These are phyloP conservation scores for Nemoura dubitans DNA, from an alignment of 2,888 invertebrate species.

Conservation along the genomic window DNA sequence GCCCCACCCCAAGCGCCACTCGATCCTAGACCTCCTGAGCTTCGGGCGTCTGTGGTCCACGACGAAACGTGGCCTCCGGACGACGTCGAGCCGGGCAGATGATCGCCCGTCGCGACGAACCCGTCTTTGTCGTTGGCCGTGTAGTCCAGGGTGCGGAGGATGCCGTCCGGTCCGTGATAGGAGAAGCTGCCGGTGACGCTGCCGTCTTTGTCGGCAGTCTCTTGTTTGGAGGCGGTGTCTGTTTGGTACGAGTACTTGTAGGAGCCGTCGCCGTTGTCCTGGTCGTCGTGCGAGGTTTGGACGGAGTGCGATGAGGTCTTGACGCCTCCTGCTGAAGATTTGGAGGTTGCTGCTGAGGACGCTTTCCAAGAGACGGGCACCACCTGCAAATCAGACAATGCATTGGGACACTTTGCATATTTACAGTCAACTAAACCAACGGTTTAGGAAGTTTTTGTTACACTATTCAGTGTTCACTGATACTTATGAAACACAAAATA, in stretches of 20 bases:
- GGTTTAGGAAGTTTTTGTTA: too few species aligned
- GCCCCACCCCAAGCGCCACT: neutral
- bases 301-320: neutral
- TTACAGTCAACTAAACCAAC: too few species aligned
- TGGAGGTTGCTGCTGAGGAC: neutral
- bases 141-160: conserved; percentile 50
- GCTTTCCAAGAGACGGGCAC: neutral
- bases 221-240: conserved; percentile 49
- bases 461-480: too few species aligned
- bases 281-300: neutral
- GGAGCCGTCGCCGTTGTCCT: conserved; percentile 51
- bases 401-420: too few species aligned
- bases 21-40: too few species aligned
- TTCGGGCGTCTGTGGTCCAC: too few species aligned
- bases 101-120: conserved; percentile 51
- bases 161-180: conserved; percentile 51
- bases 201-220: conserved; percentile 50
- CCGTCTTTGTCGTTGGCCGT: conserved; percentile 48
- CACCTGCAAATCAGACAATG: neutral
- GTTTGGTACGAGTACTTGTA: conserved; percentile 53
- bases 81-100: conserved; percentile 48
- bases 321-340: conserved; percentile 30
- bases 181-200: conserved; percentile 53
- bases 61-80: neutral
- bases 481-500: too few species aligned